A percentile compares a stretch with the other conserved stretches of the same genome.
phyloP scores from a whole-genome alignment of 2,113 vertebrate genomes.

The Ascaphus truei region DNA sequence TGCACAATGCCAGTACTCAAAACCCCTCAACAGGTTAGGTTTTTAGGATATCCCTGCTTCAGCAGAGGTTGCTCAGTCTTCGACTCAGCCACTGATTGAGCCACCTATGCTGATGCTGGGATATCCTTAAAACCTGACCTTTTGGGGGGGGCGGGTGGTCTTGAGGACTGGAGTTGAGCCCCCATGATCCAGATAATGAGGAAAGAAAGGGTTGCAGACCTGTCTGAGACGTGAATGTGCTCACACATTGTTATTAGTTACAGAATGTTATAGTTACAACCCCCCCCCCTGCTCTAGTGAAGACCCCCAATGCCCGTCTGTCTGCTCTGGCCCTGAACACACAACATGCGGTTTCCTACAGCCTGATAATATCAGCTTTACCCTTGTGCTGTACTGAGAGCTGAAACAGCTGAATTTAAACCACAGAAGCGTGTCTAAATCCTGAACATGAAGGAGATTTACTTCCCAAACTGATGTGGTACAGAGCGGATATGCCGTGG shows the following conservation, averaged over 20 bases:
- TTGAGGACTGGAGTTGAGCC: no score
- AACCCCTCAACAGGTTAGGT: no score
- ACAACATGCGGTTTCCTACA: background rate
- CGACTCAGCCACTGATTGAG: no score
- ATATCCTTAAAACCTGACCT: no score
- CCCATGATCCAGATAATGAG: no score
- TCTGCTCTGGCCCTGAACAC: slow-evolving; percentile 29
- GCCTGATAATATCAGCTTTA: slow-evolving; percentile 22
- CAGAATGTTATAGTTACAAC: slow-evolving; percentile 25
- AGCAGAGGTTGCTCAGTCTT: no score
- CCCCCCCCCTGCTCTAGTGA: slow-evolving; percentile 24
- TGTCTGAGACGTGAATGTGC: no score
- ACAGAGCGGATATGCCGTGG: slow-evolving; percentile 12
- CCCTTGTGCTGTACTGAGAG: background rate
- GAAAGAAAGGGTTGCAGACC: no score
- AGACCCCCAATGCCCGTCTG: slow-evolving; percentile 30
- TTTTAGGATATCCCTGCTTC: no score
- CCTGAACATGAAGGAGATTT: background rate
- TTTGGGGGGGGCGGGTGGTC: no score
- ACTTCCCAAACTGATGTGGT: slow-evolving; percentile 14
- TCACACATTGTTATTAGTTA: slow-evolving; percentile 38
- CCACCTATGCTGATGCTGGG: no score
- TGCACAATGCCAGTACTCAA: no score
- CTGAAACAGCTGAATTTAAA: slow-evolving; percentile 27
- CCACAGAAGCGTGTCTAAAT: background rate